Evolutionary conservation across 2,888 invertebrate genomes (phyloP).

Genomic region (Cerastis rubricosa): DNA sequence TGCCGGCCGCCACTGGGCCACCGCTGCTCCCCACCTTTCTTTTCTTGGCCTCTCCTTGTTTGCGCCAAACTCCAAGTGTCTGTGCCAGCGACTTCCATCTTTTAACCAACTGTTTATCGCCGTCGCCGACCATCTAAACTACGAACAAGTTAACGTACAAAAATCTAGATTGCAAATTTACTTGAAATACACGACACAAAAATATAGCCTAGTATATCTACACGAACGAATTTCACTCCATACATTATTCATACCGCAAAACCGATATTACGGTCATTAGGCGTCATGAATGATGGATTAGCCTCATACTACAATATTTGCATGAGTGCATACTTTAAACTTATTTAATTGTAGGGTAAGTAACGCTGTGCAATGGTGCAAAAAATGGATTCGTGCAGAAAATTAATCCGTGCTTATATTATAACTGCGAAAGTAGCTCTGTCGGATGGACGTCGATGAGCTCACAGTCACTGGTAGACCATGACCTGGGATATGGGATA

Average conservation of each 20-base stretch:
- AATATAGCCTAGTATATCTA: background rate
- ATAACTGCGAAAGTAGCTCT: background rate
- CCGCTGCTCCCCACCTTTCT: no score
- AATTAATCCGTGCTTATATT: background rate
- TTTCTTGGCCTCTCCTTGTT: background rate
- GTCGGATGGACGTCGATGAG: background rate
- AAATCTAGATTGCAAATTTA: background rate
- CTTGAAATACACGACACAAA: background rate
- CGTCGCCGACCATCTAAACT: background rate
- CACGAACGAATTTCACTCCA: slow-evolving; percentile 13
- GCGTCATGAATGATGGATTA: slow-evolving; percentile 49
- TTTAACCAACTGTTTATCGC: background rate
- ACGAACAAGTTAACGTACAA: background rate
- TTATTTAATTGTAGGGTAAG: slow-evolving; percentile 19
- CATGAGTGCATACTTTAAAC: slow-evolving; percentile 24
- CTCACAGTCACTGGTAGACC: background rate
- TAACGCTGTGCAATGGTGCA: slow-evolving; percentile 1
- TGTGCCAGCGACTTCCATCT: background rate
- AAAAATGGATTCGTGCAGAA: background rate
- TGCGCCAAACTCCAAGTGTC: background rate
- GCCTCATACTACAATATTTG: background rate
- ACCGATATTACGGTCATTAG: slow-evolving; percentile 54
- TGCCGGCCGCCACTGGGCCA: no score
- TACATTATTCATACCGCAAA: slow-evolving; percentile 48
- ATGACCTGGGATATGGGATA: background rate